Conservation (phyloP, 2,888 invertebrate genomes). For the Troides helena region DNA sequence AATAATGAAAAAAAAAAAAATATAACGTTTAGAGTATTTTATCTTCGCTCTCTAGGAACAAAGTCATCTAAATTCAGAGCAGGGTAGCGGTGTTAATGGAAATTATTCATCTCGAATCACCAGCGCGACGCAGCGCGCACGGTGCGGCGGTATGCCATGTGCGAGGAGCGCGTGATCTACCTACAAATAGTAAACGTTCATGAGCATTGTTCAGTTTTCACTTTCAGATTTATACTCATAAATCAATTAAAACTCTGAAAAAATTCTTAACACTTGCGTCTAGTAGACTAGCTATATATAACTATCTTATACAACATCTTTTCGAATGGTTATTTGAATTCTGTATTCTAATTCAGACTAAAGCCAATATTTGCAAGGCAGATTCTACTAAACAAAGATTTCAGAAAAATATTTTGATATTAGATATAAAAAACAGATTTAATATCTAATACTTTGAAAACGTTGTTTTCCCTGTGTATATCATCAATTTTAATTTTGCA, state of each 20-base stretch:
- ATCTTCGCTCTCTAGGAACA: constrained; percentile 47
- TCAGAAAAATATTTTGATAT: no score
- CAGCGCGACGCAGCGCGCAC: background rate
- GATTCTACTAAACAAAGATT: no score
- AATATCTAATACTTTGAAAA: no score
- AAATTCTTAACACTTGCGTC: background rate
- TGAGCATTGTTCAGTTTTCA: constrained; percentile 19
- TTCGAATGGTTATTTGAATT: background rate
- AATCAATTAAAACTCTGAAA: background rate
- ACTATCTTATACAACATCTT: background rate
- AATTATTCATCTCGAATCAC: constrained; percentile 20
- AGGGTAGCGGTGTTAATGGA: constrained; percentile 7
- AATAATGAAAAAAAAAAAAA: constrained; percentile 61
- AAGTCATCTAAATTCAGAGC: constrained; percentile 11
- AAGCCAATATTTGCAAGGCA: background rate
- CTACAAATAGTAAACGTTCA: constrained; percentile 12
- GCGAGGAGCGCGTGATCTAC: constrained; percentile 19
- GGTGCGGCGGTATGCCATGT: constrained; percentile 7
- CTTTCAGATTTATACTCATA: constrained; percentile 22
- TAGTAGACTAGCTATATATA: no score
- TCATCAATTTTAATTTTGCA: no score
- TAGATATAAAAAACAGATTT: no score
- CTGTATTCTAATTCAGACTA: background rate
- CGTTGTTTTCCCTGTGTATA: no score
- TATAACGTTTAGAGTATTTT: constrained; percentile 60